phyloP scores from a whole-genome alignment of 1,140 invertebrate genomes.

The Ylistrum balloti region DNA sequence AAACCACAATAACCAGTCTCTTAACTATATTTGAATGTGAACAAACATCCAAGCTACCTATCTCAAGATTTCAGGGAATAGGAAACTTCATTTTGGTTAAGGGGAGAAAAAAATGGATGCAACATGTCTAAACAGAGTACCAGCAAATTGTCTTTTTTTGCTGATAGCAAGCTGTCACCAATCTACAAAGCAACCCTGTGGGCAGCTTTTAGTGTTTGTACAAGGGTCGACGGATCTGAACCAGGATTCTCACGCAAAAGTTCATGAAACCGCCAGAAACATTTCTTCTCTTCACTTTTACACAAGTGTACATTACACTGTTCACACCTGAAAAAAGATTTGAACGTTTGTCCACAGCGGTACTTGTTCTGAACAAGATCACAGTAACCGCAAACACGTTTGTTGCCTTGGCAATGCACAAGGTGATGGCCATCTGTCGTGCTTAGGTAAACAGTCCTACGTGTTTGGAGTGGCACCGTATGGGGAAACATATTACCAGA shows the following conservation, averaged over 20 bases:
- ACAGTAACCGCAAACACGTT: conserved; percentile 14
- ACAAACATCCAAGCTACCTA: no score
- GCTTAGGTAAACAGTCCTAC: background rate
- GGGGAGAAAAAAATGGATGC: no score
- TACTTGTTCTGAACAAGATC: conserved; percentile 23
- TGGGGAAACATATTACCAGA: background rate
- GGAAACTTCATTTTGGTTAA: no score
- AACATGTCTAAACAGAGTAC: no score
- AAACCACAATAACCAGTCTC: no score
- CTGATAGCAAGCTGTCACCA: background rate
- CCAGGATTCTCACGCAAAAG: background rate
- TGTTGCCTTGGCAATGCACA: conserved; percentile 37
- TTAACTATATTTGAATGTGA: no score
- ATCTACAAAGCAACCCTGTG: background rate
- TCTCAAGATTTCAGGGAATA: no score
- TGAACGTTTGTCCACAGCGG: conserved; percentile 5
- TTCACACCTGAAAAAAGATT: conserved; percentile 8
- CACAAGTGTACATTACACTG: conserved; percentile 18
- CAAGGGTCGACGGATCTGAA: background rate
- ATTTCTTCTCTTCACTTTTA: conserved; percentile 11
- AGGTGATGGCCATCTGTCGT: conserved; percentile 7
- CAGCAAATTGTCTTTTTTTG: background rate
- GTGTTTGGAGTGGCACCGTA: background rate
- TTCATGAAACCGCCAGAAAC: conserved; percentile 24
- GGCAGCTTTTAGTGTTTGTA: background rate